Evolutionary conservation across 2,888 invertebrate genomes (phyloP).

Genomic region (Miltochrista miniata): DNA sequence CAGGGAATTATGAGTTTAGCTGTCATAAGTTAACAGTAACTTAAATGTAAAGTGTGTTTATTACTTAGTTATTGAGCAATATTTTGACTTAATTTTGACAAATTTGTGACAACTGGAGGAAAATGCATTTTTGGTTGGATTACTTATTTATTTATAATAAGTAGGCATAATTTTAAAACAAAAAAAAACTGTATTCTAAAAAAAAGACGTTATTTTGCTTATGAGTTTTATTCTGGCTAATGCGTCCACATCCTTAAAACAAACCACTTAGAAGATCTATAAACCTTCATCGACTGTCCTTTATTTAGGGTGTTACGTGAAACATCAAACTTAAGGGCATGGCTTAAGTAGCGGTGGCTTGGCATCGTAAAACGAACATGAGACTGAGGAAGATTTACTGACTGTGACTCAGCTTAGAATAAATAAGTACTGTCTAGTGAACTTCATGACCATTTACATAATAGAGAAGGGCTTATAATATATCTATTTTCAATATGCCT

Average conservation of each 20-base stretch:
- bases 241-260: constrained; percentile 21
- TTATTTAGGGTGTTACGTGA: constrained; percentile 48
- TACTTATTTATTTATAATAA: no score
- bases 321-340: constrained; percentile 39
- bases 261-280: constrained; percentile 36
- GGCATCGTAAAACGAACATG: constrained; percentile 30
- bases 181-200: no score
- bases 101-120: no score
- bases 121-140: no score
- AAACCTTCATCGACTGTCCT: constrained; percentile 50
- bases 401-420: constrained; percentile 15
- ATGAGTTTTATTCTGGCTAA: constrained; percentile 7
- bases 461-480: neutral
- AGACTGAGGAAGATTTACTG: constrained; percentile 22
- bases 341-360: constrained; percentile 31
- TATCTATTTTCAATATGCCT: no score
- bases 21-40: no score
- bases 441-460: constrained; percentile 1
- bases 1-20: no score
- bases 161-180: no score
- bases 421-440: constrained; percentile 13
- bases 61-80: no score
- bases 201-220: no score
- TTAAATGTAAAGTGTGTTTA: no score
- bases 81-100: no score